Base-by-base conservation (phyloP, 2,797 vertebrate species). In the Sebastes trivittatus region DNA sequence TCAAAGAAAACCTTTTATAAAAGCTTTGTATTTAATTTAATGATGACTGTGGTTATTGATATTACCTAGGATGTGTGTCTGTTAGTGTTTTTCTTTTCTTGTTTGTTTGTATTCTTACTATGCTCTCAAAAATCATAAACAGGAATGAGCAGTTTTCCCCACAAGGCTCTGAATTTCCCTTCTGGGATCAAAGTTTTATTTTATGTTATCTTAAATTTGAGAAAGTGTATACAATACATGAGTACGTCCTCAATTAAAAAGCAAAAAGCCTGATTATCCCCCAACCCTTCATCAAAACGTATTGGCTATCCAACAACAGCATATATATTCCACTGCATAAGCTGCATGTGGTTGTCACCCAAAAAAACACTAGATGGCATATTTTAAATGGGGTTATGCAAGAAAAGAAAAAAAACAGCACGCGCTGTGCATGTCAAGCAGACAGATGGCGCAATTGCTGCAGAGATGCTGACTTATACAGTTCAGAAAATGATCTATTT, bases 381-480 rank as follows among this genome's bases (percentile, higher is more conserved):
- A 74, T 82, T 82, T 78, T 76, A 63, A 73, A 73, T n/a, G 22
- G 66, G 60, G 58, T 77, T 68, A 66, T 34, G 25, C 30, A 58
- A 7, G 4, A 27, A 25, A 25, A 58, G 1, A 25, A 7, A 6
- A 25, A 56, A 80, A 85, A 49, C 63, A 74, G 60, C 65, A 68
- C 14, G 27, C 72, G 54, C 72, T 52, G 11, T 72, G 70, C 79
- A 55, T 27, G 59, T 74, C 58, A 63, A 32, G 58, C 84, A 88
- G 92, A 88, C 84, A 95, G 94, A 89, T 94, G 94, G 91, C 88
- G 93, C 89, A 75, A 85, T 88, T 86, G 83, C 29, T 64, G 69
- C 85, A 87, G 68, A 82, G 30, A 90, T 84, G 84, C 78, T 87
- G 82, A 88, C 82, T 81, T 56, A 36, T 36, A 49, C 56, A 0